Evolutionary conservation across 1,140 invertebrate species (phyloP).

Genomic region (Papilio machaon): DNA sequence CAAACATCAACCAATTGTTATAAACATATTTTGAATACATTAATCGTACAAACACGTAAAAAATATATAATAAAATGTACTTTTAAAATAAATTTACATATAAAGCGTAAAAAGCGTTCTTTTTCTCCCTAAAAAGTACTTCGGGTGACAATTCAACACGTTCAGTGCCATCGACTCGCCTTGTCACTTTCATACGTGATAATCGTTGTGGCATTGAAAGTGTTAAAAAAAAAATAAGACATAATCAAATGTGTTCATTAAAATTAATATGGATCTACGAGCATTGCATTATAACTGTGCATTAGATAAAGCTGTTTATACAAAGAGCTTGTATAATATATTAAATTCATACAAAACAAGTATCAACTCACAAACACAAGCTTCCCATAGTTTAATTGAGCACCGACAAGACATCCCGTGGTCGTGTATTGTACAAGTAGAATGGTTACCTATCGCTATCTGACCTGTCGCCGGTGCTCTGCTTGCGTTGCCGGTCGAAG

Average conservation of each 20-base stretch:
- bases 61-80: background rate
- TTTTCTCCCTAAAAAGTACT: no score
- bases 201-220: no score
- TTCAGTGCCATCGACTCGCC: no score
- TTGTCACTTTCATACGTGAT: no score
- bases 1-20: background rate
- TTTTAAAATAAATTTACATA: background rate
- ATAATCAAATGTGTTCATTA: no score
- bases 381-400: background rate
- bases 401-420: background rate
- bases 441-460: slow-evolving; percentile 54
- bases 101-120: background rate
- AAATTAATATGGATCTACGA: no score
- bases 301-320: no score
- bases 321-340: no score
- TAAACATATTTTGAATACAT: background rate
- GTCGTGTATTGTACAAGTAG: background rate
- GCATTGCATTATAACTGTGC: no score
- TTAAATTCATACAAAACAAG: no score
- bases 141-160: no score
- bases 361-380: background rate
- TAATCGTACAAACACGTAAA: background rate
- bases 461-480: slow-evolving; percentile 89
- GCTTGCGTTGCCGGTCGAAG: slow-evolving; percentile 91
- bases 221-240: no score